Evolutionary conservation across 2,113 vertebrate species (phyloP), one percentile per base, ranked within the genome.

Genomic region (Dunckerocampus dactyliophorus): DNA sequence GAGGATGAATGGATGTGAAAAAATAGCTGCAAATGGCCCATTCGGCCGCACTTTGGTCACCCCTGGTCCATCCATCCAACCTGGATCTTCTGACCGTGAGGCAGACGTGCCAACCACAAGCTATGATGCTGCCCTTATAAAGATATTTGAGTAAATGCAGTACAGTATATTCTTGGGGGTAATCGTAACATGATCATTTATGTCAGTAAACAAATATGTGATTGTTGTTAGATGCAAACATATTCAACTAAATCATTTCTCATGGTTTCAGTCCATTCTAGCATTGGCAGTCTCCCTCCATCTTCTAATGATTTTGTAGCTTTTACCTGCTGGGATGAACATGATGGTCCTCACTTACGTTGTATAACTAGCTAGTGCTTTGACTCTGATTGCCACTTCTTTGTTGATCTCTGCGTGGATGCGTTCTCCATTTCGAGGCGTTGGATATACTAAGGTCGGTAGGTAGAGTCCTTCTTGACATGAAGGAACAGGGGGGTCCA

Each of bases 391-490:
- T 72, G 83, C 80, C 43, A 87, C 1, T 11, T 85, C 75, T 71
- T 72, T 76, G 70, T 79, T 59, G 56, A 79, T 66, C 62, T 65
- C 66, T 20, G 77, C 83, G 1, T 34, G 9, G 14, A 90, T 34
- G 1, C 0, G 55, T 0, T 24, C 60, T 75, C 77, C 83, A 34
- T 87, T 9, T 6, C 0, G 0, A 39, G 89, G 89, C 6, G 89
- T 88, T 45, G 89, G 89, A 3, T 17, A 0, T 8, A 86, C 12
- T 6, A 88, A 72, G 63, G 0, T 46, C 0, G 89, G 87, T 51
- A 89, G 8, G 67, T 75, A 88, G 2, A 3, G 7, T 52, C 89
- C 89, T 6, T 84, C 82, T 52, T 20, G 13, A 58, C 89, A 90
- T 7, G 85, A 85, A 0, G 82, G 67, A 54, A 14, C 83, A 21